Conservation (phyloP, 2,888 invertebrate genomes). For the Oscheius sp. region DNA sequence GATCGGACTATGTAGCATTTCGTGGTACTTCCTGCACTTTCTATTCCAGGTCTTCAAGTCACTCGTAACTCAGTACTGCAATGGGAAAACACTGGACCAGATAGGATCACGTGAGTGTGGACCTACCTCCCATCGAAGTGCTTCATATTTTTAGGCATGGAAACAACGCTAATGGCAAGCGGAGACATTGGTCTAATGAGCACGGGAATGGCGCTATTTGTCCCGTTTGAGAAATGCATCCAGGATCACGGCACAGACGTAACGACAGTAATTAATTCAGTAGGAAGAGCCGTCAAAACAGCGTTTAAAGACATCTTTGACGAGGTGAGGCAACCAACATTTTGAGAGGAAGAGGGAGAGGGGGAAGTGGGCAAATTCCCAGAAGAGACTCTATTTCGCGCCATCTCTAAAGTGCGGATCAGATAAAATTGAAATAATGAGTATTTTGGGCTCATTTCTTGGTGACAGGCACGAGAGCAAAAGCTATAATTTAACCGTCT, state of each 20-base stretch:
- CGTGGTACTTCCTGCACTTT: too few species aligned
- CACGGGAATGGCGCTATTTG: constrained; percentile 5
- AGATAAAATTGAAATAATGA: not conserved
- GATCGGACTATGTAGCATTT: too few species aligned
- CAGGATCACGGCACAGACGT: not conserved
- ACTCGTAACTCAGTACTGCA: constrained; percentile 14
- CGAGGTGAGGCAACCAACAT: constrained; percentile 3
- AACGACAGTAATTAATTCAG: not conserved
- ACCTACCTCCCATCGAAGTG: too few species aligned
- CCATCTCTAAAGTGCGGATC: too few species aligned
- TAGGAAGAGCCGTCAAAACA: constrained; percentile 13
- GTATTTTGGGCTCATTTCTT: not conserved
- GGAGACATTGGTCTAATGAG: constrained; percentile 11
- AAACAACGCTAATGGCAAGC: constrained; percentile 24
- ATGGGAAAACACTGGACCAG: constrained; percentile 7
- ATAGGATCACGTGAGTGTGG: constrained; percentile 6
- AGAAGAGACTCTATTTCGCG: too few species aligned
- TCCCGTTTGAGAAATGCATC: constrained; percentile 21
- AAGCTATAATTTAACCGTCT: not conserved
- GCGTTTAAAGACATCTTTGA: constrained; percentile 10
- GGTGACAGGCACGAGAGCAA: not conserved
- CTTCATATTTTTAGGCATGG: constrained; percentile 11
- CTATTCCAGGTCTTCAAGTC: constrained; percentile 16
- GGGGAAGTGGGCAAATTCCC: too few species aligned
- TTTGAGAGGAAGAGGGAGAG: not conserved